Conservation (phyloP, 2,888 invertebrate species). For the Cephus runcator region DNA sequence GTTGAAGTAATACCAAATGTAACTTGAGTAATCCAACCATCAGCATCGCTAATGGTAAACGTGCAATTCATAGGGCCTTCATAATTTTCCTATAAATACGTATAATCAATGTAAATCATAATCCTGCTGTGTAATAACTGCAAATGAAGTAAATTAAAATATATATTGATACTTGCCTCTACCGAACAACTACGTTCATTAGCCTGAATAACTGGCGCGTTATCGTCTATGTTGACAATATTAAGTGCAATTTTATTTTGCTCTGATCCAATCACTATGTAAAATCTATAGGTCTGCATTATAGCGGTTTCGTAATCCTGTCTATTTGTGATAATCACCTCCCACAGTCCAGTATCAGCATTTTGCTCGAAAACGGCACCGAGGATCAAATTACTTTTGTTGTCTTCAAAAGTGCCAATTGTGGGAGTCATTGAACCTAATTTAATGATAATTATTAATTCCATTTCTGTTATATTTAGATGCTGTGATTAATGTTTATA, state of each 20-base stretch:
- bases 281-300: slow-evolving; percentile 66
- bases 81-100: slow-evolving; percentile 38
- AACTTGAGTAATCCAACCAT: slow-evolving; percentile 37
- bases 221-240: slow-evolving; percentile 70
- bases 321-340: slow-evolving; percentile 54
- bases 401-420: slow-evolving; percentile 25
- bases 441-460: not conserved
- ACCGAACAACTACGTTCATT: slow-evolving; percentile 63
- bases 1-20: slow-evolving; percentile 20
- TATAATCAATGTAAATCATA: slow-evolving; percentile 24
- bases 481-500: not conserved
- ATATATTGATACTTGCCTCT: slow-evolving; percentile 58
- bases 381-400: slow-evolving; percentile 31
- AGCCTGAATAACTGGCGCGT: slow-evolving; percentile 67
- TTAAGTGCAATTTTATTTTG: slow-evolving; percentile 61
- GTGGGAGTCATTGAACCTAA: slow-evolving; percentile 23
- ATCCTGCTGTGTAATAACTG: not conserved
- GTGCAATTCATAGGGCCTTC: slow-evolving; percentile 34
- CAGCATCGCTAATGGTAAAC: slow-evolving; percentile 35
- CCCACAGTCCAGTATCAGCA: slow-evolving; percentile 31
- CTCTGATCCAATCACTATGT: slow-evolving; percentile 48
- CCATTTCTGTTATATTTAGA: not conserved
- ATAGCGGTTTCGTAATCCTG: slow-evolving; percentile 69
- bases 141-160: not conserved
- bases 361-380: slow-evolving; percentile 30